Base-by-base conservation (phyloP, 64 coral and sea anemone genomes). In the Pocillopora damicornis region DNA sequence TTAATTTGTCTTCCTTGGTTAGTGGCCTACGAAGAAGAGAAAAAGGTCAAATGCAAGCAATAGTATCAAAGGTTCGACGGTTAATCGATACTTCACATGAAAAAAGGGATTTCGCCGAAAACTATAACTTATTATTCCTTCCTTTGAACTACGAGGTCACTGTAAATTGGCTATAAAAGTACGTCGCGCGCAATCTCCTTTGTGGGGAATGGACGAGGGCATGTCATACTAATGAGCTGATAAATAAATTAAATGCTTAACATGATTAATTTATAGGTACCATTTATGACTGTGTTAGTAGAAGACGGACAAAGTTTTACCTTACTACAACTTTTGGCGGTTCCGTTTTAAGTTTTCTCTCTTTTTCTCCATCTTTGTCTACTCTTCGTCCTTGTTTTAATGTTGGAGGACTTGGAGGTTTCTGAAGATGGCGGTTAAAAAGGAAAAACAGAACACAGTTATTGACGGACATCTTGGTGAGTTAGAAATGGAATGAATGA, bases 241-340 rank as follows among this genome's bases (percentile, higher is more conserved):
- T 51, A 30, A 30, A 30, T 30, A 30, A 30, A 30, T 30, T 30
- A 30, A 30, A 30, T 30, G 30, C 30, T 30, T 30, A 30, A 30
- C 30, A 7, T 51, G 42, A 51, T 51, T 7, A 51, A 51, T 4
- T 51, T 51, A 51, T 7, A 2, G 7, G 42, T 51, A 7, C 42
- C 42, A 51, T 51, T 51, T 1, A 2, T 51, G 42, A 30, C 30
- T 30, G 30, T 30, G 30, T 30, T 30, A 30, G 30, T 30, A 30
- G 30, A 30, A 30, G 30, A 30, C 30, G 30, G 30, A 51, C 42
- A 51, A 51, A 51, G 42, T 7, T 51, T 76, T 79, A 99, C 97
- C 91, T 95, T 61, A 99, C 93, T 77, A 99, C 88, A 77, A 99
- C 93, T 89, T 93, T 95, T 71, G 93, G 93, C 1, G 97, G 97